Base-by-base conservation (phyloP, 2,888 invertebrate genomes). In the Morpho deidamia region DNA sequence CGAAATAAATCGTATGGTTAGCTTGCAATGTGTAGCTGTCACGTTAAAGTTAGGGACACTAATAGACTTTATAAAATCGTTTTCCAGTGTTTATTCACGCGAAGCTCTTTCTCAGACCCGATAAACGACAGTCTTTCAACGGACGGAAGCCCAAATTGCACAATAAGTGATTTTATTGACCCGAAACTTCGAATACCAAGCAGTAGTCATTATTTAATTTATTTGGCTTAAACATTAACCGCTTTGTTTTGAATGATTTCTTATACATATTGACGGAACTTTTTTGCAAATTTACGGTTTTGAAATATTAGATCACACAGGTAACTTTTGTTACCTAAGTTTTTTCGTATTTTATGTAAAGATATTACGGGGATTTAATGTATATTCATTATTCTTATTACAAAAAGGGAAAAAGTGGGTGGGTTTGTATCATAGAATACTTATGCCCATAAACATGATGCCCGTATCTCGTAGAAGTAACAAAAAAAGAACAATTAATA, bases 41-140 rank as follows among this genome's bases (percentile, higher is more conserved):
- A 68, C 71, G 74, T 72, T 70, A 77, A 78, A 77, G 72, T 74
- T 67, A 67, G 60, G 66, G 61, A 68, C 66, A 64, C 55, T 44
- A 23, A 23, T 23, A 23, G 23, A 23, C 23, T n/a, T n/a, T 23
- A 23, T 23, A 23, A 23, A 23, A 23, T 23, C 23, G 23, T 23
- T 23, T 23, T 23, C 23, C 23, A 23, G 5, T 23, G 23, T 23
- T 23, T 23, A 23, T 23, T 23, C 23, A 5, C 5, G 4, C 23
- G 23, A 5, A 23, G 23, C 23, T 23, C 23, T 23, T 5, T 23
- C 23, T 23, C 23, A 23, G 23, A 23, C 77, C 69, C 37, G 32
- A 37, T 32, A 80, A 74, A 71, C 76, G 71, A 69, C 67, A 65
- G 64, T 65, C 66, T 67, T 68, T 62, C 55, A 48, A 51, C 39